phyloP scores from a whole-genome alignment of 2,888 invertebrate species.

The Euzetes globulus region DNA sequence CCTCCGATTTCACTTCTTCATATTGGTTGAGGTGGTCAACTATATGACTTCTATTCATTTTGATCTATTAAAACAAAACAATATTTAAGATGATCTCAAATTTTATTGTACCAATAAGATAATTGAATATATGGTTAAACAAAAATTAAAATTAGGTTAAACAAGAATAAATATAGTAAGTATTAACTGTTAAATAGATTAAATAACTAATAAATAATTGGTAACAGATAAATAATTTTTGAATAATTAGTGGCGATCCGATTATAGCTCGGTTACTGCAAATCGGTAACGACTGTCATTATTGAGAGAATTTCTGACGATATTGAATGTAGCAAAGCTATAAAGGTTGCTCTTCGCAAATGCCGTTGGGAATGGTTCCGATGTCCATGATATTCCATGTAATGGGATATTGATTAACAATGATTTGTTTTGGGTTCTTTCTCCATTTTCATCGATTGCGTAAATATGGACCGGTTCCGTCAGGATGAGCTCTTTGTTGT shows the following conservation, averaged over 20 bases:
- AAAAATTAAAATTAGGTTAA: too few relatives aligned
- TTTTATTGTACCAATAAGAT: too few relatives aligned
- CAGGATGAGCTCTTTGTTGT: background rate
- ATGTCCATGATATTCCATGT: background rate
- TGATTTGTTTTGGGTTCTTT: background rate
- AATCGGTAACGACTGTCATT: too few relatives aligned
- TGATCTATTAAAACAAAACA: background rate
- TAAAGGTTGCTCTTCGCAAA: background rate
- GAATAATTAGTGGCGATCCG: too few relatives aligned
- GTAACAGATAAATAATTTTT: too few relatives aligned
- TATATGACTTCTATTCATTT: background rate
- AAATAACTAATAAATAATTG: too few relatives aligned
- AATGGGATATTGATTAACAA: background rate
- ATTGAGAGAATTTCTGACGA: background rate
- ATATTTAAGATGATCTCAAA: too few relatives aligned
- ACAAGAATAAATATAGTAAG: too few relatives aligned
- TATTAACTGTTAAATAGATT: too few relatives aligned
- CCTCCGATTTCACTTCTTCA: background rate
- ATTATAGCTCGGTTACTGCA: too few relatives aligned
- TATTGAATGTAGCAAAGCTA: background rate
- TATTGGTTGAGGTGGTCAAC: background rate
- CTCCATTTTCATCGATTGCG: background rate
- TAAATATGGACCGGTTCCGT: background rate
- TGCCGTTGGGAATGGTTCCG: background rate
- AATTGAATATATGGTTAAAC: too few relatives aligned